These are phyloP conservation scores for Sula dactylatra DNA, from an alignment of 2,113 vertebrate genomes.

Conservation along the genomic window DNA sequence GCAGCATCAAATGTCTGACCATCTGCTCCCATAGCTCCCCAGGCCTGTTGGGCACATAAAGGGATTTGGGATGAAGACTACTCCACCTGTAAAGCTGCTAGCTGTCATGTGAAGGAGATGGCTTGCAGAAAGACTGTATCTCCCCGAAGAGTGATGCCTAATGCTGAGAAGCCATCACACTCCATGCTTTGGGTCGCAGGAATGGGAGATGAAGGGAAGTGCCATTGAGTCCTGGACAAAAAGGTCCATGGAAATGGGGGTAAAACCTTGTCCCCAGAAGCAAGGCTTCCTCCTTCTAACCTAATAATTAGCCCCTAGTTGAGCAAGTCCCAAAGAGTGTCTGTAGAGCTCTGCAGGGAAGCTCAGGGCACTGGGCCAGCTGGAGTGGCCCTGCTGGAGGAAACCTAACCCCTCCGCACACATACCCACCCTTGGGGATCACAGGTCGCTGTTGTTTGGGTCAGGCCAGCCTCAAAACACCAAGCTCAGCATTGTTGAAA, in stretches of 20 bases:
- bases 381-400: neutral
- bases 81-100: neutral
- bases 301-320: neutral
- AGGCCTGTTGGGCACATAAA: neutral
- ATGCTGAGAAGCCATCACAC: neutral
- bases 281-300: neutral
- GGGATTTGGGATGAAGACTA: neutral
- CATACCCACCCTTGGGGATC: neutral
- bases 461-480: neutral
- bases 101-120: neutral
- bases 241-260: neutral
- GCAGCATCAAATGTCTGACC: neutral
- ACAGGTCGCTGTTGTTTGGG: neutral
- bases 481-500: neutral
- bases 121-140: neutral
- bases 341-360: neutral
- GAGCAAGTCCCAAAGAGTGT: neutral
- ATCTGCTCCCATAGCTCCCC: neutral
- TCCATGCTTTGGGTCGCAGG: neutral
- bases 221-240: neutral
- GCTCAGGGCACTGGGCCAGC: neutral
- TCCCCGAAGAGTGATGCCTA: neutral
- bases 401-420: neutral
- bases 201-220: neutral
- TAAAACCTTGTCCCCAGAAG: neutral